These are phyloP conservation scores for Metacarcinus magister DNA, from an alignment of 2,888 invertebrate genomes.

Conservation along the genomic window DNA sequence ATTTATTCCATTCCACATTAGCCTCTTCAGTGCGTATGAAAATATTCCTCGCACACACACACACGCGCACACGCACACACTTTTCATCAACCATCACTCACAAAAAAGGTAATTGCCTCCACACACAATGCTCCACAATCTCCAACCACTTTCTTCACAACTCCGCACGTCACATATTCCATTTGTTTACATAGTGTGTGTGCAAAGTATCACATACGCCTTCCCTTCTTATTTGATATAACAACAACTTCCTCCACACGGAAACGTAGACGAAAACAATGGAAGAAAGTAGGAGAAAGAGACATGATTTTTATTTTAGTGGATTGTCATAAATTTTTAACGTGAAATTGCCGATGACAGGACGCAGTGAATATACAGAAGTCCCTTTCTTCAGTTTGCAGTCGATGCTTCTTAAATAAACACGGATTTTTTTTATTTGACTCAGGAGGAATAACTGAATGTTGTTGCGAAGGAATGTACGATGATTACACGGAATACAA, in stretches of 20 bases:
- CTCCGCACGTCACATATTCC: not conserved
- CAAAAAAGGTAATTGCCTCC: not conserved
- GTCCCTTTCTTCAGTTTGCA: not conserved
- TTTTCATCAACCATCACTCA: not conserved
- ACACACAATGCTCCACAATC: not conserved
- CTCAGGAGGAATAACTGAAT: not conserved
- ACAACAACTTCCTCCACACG: too few species aligned
- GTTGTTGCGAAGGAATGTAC: not conserved
- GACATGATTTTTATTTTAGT: not conserved
- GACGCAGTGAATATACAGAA: not conserved
- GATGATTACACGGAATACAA: slow-evolving; percentile 6
- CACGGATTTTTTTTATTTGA: not conserved
- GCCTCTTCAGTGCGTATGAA: not conserved
- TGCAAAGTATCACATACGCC: not conserved
- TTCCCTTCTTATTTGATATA: not conserved
- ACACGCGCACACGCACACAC: not conserved
- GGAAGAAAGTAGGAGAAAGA: not conserved
- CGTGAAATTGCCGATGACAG: not conserved
- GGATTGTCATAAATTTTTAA: not conserved
- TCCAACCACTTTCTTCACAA: not conserved
- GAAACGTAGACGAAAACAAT: not conserved
- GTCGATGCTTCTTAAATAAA: slow-evolving; percentile 8
- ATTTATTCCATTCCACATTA: not conserved
- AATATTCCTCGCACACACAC: not conserved
- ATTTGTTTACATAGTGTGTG: not conserved